A percentile compares a stretch with the other conserved stretches of the same genome.
These are phyloP conservation scores for Creontiades dilutus DNA, from an alignment of 2,888 invertebrate species.

Conservation along the genomic window DNA sequence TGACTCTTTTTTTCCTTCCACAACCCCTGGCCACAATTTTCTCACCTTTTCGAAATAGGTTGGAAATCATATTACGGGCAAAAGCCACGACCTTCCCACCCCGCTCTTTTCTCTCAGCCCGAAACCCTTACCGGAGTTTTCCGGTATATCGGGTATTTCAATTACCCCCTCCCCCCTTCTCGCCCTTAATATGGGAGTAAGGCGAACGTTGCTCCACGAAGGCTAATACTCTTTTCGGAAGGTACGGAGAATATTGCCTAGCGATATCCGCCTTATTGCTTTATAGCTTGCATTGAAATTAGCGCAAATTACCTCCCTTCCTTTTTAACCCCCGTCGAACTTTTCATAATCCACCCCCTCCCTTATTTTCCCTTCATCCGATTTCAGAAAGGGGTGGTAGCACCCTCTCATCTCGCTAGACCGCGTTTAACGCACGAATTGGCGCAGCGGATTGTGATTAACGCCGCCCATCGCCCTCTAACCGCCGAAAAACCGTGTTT, in stretches of 20 bases:
- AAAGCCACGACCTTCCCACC: not conserved
- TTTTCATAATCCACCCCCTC: not conserved
- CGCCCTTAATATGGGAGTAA: not conserved
- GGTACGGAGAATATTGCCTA: not conserved
- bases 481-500: not conserved
- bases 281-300: constrained; percentile 11
- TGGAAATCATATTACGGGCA: constrained; percentile 14
- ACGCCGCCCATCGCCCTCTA: not conserved
- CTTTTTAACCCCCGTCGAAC: not conserved
- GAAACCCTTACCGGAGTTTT: not conserved
- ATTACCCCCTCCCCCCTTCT: not conserved
- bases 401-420: not conserved
- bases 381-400: not conserved
- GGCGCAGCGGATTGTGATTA: constrained; percentile 6
- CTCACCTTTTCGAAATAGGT: constrained; percentile 26
- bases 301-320: constrained; percentile 1
- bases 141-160: constrained; percentile 22
- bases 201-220: not conserved
- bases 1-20: not conserved
- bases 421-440: not conserved
- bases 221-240: not conserved
- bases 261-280: constrained; percentile 17
- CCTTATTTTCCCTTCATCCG: not conserved
- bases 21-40: too few relatives aligned
- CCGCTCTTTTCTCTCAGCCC: not conserved